A percentile compares a stretch with the other conserved stretches of the same genome.
phyloP scores from a whole-genome alignment of 1,140 invertebrate species.

The Gryllus bimaculatus region DNA sequence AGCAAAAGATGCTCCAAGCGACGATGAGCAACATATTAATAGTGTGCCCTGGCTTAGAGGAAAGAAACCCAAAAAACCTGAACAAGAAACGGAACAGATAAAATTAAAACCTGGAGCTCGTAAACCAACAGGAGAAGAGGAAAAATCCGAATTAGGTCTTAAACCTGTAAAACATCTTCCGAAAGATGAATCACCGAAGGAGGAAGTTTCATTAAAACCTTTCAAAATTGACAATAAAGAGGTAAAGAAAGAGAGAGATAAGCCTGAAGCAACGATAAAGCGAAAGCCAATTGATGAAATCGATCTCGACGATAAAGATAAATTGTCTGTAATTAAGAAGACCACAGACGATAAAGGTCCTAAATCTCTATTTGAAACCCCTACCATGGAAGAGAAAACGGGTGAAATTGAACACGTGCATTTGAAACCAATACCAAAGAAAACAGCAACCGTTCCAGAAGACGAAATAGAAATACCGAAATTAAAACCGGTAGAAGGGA shows the following conservation, averaged over 20 bases:
- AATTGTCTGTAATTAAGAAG: constrained; percentile 26
- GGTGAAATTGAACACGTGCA: no score
- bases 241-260: constrained; percentile 25
- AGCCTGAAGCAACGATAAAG: constrained; percentile 18
- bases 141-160: constrained; percentile 19
- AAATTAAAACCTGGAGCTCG: constrained; percentile 23
- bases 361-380: no score
- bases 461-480: constrained; percentile 24
- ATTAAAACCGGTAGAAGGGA: no score
- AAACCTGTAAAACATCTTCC: constrained; percentile 25
- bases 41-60: constrained; percentile 8
- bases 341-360: no score
- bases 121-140: constrained; percentile 30
- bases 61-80: constrained; percentile 25
- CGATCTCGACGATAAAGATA: constrained; percentile 24
- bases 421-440: constrained; percentile 18
- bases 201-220: constrained; percentile 25
- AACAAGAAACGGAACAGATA: constrained; percentile 6
- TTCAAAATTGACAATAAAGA: constrained; percentile 26
- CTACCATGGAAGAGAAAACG: no score
- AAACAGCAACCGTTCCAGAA: constrained; percentile 31
- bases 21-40: neutral
- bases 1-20: neutral
- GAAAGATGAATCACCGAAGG: constrained; percentile 27
- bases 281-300: constrained; percentile 6